Base-by-base conservation (phyloP, 2,888 invertebrate genomes). In the Carterocephalus palaemon region DNA sequence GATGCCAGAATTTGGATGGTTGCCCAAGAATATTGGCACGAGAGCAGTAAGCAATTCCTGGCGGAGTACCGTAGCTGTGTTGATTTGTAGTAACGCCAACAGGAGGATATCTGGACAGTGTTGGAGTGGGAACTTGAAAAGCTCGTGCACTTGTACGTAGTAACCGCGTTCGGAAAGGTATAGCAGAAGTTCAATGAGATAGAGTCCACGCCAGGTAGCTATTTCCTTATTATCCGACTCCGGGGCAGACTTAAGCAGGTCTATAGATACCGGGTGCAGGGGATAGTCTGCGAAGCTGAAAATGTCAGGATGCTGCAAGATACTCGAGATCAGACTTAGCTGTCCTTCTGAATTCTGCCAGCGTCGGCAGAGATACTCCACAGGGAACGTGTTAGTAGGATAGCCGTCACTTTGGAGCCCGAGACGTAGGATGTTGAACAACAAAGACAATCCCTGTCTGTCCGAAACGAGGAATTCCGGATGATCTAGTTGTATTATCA, bases 321-420 rank as follows among this genome's bases (percentile, higher is more conserved):
- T 92, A 54, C 92, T 91, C 51, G 92, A 90, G 12, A 96, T 88
- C 51, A 96, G 88, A 39, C 94, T 94, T 60, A 96, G 89, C 81
- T 93, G 95, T 31, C 95, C 94, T 64, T 96, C 95, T 4, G 92
- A 89, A 75, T 95, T 94, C 53, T 92, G 92, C 97, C 97, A 97
- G 47, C 91, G 90, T 26, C 93, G 89, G 73, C 95, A 96, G 53
- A 95, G 87, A 49, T 91, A 89, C 62, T 95, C 95, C 31, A 95
- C 90, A 0, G 96, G 96, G 63, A 94, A 93, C 46, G 80, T 69
- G 17, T 89, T 89, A 38, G 88, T 83, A 0, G 88, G 88, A 54
- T 88, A 89, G 53, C 89, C 90, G 54, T 36, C 34, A 8, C 24
- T 34, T 8, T 23, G 36, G 4, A 43, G 15, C 4, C 43, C 43